Evolutionary conservation across 2,888 invertebrate species (phyloP), one percentile per base, ranked within the genome.

Genomic region (Ochlodes sylvanus): DNA sequence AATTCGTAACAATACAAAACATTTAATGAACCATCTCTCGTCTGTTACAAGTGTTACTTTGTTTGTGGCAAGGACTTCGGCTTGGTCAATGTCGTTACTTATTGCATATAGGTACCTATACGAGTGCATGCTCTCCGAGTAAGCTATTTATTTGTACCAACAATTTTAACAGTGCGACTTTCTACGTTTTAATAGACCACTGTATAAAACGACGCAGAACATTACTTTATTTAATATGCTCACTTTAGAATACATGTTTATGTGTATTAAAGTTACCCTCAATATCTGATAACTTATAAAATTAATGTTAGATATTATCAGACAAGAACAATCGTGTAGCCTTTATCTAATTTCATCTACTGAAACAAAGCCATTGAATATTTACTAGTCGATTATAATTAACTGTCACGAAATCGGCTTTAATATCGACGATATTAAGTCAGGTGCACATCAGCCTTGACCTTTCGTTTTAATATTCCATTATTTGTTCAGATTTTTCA

Each of bases 1-100:
- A 47, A 42, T 55, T 56, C 19, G 17, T 60, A 68, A 34, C 32
- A 15, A 66, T 56, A 72, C 71, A 73, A 75, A 74, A 74, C 71
- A 72, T 76, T 75, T 72, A 73, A 73, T 68, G 61, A 73, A 69
- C 54, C 72, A 69, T 75, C 66, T 72, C 69, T 71, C 21, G 7
- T 44, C 0, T 0, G 0, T 15, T 57, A 47, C 52, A 21, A 52
- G 38, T 38, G 50, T 71, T 69, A 75, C 74, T 78, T 75, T 75
- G 79, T 77, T 71, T 70, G 75, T 75, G 71, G 71, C 85, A 89
- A 88, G 87, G 85, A 84, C 87, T 77, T 69, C 75, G 27, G 21
- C 75, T 79, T 80, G 80, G 79, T 80, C 84, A 86, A 88, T 85
- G 87, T 85, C 87, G 83, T 75, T 80, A 75, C 75, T 72, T 63